Conservation (phyloP, 2,113 vertebrate genomes). For the Grallaria varia region DNA sequence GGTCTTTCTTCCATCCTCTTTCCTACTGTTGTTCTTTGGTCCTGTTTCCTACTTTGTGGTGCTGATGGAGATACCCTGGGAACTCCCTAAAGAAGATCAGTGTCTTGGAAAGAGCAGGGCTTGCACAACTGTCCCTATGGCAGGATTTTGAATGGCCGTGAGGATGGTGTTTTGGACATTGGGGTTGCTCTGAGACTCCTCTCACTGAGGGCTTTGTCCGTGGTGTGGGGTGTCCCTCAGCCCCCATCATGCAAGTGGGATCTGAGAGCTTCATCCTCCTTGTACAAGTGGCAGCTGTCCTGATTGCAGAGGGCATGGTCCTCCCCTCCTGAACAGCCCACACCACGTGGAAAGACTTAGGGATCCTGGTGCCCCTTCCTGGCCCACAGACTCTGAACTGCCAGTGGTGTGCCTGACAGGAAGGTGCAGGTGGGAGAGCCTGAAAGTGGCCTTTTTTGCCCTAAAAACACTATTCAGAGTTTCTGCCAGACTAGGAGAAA, state of each 20-base stretch:
- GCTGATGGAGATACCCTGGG: background rate
- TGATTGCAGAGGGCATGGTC: background rate
- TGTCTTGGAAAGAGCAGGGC: background rate
- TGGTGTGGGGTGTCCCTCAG: background rate
- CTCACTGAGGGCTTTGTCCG: background rate
- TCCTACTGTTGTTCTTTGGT: background rate
- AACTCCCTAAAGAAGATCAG: background rate
- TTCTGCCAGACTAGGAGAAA: background rate
- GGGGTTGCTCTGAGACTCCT: background rate
- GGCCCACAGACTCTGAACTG: background rate
- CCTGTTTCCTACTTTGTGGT: background rate
- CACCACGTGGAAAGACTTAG: fast-evolving
- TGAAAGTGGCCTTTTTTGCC: background rate
- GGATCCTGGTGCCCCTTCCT: background rate
- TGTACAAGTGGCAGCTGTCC: background rate
- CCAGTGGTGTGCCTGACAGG: background rate
- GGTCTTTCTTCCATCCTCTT: background rate
- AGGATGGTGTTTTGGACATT: background rate
- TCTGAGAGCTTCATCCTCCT: fast-evolving
- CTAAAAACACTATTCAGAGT: background rate
- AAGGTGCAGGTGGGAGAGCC: background rate
- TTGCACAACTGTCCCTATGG: background rate
- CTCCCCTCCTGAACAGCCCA: background rate
- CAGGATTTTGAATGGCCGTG: background rate
- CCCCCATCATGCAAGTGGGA: background rate